Conservation (phyloP, 2,888 invertebrate species). For the Pollenia amentaria region DNA sequence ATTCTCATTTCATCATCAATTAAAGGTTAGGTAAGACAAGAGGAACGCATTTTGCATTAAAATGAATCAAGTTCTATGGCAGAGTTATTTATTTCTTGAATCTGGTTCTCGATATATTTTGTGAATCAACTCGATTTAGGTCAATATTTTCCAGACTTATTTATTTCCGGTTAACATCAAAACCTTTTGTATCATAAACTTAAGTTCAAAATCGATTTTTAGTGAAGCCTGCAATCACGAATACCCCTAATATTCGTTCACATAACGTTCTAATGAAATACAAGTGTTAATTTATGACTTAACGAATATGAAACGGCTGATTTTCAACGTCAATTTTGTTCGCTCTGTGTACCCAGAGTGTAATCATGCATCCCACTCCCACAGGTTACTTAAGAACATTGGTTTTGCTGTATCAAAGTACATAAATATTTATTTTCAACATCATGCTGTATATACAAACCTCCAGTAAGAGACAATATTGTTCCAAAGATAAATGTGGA, state of each 20-base stretch:
- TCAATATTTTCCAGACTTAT: no score
- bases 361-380: background rate
- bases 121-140: no score
- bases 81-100: no score
- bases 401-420: background rate
- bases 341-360: background rate
- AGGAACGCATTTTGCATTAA: no score
- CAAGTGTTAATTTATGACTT: constrained; percentile 48
- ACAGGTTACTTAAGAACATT: background rate
- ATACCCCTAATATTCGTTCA: background rate
- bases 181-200: no score
- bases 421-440: constrained; percentile 14
- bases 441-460: constrained; percentile 76
- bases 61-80: no score
- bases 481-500: constrained; percentile 92
- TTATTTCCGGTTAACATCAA: no score
- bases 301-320: constrained; percentile 17
- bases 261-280: constrained; percentile 15
- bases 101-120: no score
- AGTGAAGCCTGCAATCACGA: background rate
- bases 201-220: no score
- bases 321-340: constrained; percentile 1
- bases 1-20: no score
- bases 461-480: constrained; percentile 91
- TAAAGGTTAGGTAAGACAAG: no score